These are phyloP conservation scores for Paramormyrops hopkinsi DNA, from an alignment of 2,797 vertebrate genomes.

Conservation along the genomic window DNA sequence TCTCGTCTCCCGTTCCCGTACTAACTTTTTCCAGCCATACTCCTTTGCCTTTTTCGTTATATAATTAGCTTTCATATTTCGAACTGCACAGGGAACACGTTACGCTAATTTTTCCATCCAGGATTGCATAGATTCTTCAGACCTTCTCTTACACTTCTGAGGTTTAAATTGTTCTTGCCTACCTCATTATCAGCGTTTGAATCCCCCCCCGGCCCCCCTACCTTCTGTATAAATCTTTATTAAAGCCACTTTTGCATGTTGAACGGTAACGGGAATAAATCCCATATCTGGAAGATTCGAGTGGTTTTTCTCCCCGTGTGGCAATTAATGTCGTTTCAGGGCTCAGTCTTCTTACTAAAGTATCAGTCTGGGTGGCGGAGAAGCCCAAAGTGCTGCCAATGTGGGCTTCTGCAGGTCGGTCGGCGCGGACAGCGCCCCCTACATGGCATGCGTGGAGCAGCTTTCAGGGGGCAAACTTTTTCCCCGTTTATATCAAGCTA, in stretches of 20 bases:
- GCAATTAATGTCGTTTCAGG: constrained; percentile 70
- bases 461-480: neutral
- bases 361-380: constrained; percentile 56
- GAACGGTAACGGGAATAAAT: constrained; percentile 61
- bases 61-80: constrained; percentile 70
- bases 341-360: constrained; percentile 59
- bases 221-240: constrained; percentile 76
- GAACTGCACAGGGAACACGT: constrained; percentile 56
- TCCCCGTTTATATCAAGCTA: neutral
- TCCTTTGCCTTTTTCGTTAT: constrained; percentile 50
- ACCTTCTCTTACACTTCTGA: constrained; percentile 60
- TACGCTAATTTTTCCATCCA: constrained; percentile 78
- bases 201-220: constrained; percentile 51
- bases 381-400: constrained; percentile 36
- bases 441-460: neutral
- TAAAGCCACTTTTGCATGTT: constrained; percentile 67
- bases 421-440: neutral
- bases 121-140: constrained; percentile 70
- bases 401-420: neutral
- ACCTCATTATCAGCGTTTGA: constrained; percentile 79
- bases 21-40: constrained; percentile 34
- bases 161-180: constrained; percentile 75
- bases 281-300: constrained; percentile 63
- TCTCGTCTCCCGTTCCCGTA: constrained; percentile 40
- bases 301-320: constrained; percentile 60